A percentile compares a stretch with the other conserved stretches of the same genome.
Conservation (phyloP, 2,113 vertebrate genomes). For the Mionectes macconnelli region DNA sequence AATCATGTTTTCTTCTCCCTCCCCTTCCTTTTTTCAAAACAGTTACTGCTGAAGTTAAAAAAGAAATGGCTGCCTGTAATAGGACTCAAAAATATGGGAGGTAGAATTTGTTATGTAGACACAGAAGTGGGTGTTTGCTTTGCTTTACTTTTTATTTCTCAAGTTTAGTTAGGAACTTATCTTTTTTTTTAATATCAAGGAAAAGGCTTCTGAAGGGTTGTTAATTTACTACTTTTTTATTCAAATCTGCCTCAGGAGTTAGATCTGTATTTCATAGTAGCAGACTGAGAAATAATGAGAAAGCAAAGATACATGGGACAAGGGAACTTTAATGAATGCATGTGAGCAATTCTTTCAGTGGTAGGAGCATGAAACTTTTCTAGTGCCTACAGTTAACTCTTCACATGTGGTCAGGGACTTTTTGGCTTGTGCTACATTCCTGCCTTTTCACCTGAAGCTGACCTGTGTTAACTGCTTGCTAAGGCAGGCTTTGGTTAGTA, state of each 20-base stretch:
- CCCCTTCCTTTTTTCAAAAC: background rate
- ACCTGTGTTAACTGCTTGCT: background rate
- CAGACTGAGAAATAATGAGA: background rate
- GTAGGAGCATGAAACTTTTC: background rate
- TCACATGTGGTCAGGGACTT: background rate
- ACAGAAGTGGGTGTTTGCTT: background rate
- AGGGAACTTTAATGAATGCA: background rate
- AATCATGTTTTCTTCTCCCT: background rate
- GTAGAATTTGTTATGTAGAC: background rate
- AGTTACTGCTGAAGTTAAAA: background rate
- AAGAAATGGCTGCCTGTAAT: background rate
- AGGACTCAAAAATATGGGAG: background rate
- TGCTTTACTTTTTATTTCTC: background rate
- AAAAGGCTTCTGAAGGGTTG: background rate
- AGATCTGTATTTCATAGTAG: background rate
- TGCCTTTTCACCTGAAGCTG: background rate
- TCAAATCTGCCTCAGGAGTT: background rate
- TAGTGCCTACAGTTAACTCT: background rate
- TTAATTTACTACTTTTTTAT: background rate
- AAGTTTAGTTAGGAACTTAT: background rate
- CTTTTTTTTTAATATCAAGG: background rate
- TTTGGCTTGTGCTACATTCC: fast-evolving
- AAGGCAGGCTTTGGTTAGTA: background rate
- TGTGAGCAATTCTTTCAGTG: background rate
- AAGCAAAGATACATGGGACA: background rate